Evolutionary conservation across 37 sponge, comb jelly and placozoan genomes (phyloP), one percentile per base, ranked within the genome.

Genomic region (Oopsacas minuta): DNA sequence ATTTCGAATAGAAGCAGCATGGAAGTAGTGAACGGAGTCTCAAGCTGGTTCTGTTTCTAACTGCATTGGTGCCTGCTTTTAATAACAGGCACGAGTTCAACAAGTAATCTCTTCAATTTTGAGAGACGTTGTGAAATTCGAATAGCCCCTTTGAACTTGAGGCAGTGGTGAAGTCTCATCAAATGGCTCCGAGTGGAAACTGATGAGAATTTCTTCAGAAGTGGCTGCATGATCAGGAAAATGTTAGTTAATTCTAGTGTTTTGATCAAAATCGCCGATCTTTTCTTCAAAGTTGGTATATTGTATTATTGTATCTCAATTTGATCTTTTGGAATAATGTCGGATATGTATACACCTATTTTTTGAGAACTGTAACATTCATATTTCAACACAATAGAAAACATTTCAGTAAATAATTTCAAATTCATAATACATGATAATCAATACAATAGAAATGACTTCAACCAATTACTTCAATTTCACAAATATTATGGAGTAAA

Each of bases 1-100:
- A 61, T 61, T 25, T 20, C 30, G 75, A 61, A 61, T 61, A 61
- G 75, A 61, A 61, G 20, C 75, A 12, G 32, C 75, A 61, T 25
- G 75, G 75, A 61, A 61, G 75, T 25, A 61, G 20, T 61, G 75
- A 61, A 61, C 75, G 75, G 32, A 61, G 75, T 61, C 75, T 61
- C 75, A 61, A 61, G 75, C 75, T 61, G 75, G 28, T 20, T 10
- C 75, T 61, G 17, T 61, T 61, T 61, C 75, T 61, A 5, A 15
- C 49, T 42, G 49, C 8, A 42, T 42, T 15, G 49, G 49, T 61
- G 22, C 28, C 30, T 61, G 75, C 28, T 61, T 61, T 61, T 61
- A 34, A 10, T 61, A 34, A 61, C 75, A 61, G 75, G 28, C 75
- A n/a, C 30, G 75, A 32, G 75, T n/a, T 12, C 75, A 61, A 34